Base-by-base conservation (phyloP, 2,113 vertebrate genomes). In the Phyllopteryx taeniolatus region DNA sequence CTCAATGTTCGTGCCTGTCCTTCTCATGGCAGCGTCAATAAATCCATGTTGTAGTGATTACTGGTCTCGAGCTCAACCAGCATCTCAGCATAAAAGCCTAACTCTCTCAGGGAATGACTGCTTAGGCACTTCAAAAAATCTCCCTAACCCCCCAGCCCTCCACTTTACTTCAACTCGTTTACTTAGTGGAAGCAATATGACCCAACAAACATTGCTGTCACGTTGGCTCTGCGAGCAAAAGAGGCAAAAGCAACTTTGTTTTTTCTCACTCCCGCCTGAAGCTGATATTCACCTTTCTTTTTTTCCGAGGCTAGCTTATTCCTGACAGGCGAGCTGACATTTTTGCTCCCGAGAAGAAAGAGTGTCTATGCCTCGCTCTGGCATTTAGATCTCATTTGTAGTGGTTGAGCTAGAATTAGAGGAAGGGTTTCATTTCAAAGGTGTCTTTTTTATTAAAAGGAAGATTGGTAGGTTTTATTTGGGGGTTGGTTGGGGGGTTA, bases 161-260 rank as follows among this genome's bases (percentile, higher is more conserved):
- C 63, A 3, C 35, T 82, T 85, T 75, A 79, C 65, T 72, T 63
- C 19, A 70, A 7, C 11, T 35, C 13, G 56, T 81, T 79, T 66
- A 65, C 66, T 78, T 74, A 63, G 67, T 51, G 65, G 72, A 42
- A 75, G 68, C 70, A 59, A 76, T 46, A 72, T 46, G 65, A 77
- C 65, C 80, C 72, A 69, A 69, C 51, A 5, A 69, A 69, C 51
- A 5, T 12, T 33, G 31, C 63, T 73, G 79, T 77, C 76, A 68
- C 46, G 69, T 73, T 35, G 1, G 67, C 62, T 74, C 46, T 60
- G 53, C 78, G 79, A 73, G 65, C 70, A 74, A 47, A 67, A 51
- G 64, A 59, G 68, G 39, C 1, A 73, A 8, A 70, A 46, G 60
- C 33, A 57, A 47, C 59, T 54, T 59, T 56, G 14, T 51, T 2